Conservation (phyloP, 2,797 vertebrate species). For the Natrix natrix region DNA sequence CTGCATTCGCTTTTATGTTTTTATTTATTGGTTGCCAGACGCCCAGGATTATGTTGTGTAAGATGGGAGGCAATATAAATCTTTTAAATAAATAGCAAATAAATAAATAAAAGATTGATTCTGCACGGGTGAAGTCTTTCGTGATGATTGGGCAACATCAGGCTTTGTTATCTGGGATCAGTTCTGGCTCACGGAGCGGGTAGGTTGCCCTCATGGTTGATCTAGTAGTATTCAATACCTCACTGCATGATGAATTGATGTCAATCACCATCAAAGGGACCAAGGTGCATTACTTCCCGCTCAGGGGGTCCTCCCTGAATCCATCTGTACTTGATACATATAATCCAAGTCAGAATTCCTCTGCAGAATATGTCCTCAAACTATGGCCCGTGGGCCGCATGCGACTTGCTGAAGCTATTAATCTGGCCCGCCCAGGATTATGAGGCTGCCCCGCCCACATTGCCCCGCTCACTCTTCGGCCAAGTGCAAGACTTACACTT, state of each 20-base stretch:
- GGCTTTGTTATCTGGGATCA: background rate
- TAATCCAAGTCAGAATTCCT: background rate
- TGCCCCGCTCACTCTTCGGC: too few species aligned
- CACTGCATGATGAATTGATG: background rate
- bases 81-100: background rate
- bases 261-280: background rate
- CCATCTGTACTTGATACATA: background rate
- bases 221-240: background rate
- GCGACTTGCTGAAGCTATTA: too few species aligned
- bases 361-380: background rate
- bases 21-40: background rate
- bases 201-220: background rate
- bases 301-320: background rate
- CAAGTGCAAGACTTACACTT: too few species aligned
- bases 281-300: background rate
- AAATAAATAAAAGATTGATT: background rate
- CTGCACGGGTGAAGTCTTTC: background rate
- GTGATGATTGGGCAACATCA: background rate
- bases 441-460: too few species aligned
- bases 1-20: background rate
- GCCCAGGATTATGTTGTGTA: background rate
- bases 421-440: too few species aligned
- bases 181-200: background rate
- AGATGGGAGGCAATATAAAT: background rate
- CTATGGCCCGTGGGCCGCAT: too few species aligned